Percentiles rank a stretch among this genome's conserved stretches.
phyloP scores from a whole-genome alignment of 1,140 invertebrate genomes.

The Whitmania pigra region DNA sequence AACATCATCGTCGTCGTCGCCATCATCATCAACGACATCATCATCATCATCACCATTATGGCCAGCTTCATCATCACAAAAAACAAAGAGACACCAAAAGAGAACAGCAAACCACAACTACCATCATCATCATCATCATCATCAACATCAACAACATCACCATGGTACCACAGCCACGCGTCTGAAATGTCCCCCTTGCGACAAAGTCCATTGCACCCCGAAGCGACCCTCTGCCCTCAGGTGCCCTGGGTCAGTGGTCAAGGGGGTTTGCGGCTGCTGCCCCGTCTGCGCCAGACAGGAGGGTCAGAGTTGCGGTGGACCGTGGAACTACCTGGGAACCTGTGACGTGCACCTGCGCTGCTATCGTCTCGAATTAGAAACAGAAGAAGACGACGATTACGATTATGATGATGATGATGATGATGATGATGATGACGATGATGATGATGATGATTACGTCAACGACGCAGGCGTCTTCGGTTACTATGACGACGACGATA shows the following conservation, averaged over 20 bases:
- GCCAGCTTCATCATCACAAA: background rate
- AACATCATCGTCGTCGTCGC: background rate
- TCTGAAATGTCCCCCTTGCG: constrained; percentile 34
- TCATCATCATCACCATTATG: background rate
- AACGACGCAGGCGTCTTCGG: too few species aligned
- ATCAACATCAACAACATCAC: background rate
- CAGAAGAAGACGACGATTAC: too few species aligned
- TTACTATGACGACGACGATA: too few species aligned
- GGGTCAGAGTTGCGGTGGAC: constrained; percentile 36
- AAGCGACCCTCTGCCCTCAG: constrained; percentile 28
- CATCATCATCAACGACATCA: background rate
- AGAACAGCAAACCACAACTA: background rate
- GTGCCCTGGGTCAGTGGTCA: constrained; percentile 34
- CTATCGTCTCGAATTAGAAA: background rate
- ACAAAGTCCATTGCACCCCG: constrained; percentile 34
- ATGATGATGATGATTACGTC: too few species aligned
- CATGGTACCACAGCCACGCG: background rate
- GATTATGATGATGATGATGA: too few species aligned
- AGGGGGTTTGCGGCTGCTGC: constrained; percentile 39
- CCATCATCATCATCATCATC: background rate
- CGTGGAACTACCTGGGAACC: constrained; percentile 36
- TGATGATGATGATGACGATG: too few species aligned
- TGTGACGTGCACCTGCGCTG: constrained; percentile 37
- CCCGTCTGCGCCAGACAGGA: constrained; percentile 36
- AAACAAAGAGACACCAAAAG: background rate